phyloP scores from a whole-genome alignment of 2,888 invertebrate genomes.

The Xylota sylvarum region DNA sequence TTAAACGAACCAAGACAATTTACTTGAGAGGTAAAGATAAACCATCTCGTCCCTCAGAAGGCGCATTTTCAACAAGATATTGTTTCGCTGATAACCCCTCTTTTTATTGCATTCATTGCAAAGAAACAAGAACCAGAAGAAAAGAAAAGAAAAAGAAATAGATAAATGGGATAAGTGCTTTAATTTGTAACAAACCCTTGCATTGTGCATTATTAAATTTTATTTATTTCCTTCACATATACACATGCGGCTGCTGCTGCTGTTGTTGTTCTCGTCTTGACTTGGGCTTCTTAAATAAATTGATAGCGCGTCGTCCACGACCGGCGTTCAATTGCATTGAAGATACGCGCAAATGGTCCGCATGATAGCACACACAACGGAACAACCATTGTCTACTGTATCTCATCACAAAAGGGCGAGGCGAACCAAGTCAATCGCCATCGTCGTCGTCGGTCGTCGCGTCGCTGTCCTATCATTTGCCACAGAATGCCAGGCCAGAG shows the following conservation, averaged over 20 bases:
- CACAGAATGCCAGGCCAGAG: not conserved
- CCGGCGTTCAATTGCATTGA: slow-evolving; percentile 51
- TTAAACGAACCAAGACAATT: slow-evolving; percentile 62
- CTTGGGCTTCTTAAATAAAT: slow-evolving; percentile 47
- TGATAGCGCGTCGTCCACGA: slow-evolving; percentile 59
- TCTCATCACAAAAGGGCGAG: slow-evolving; percentile 63
- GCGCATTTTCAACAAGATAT: not conserved
- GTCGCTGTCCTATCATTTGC: slow-evolving; percentile 28
- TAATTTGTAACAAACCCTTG: slow-evolving; percentile 69
- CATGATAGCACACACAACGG: slow-evolving; percentile 9
- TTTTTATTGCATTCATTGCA: not conserved
- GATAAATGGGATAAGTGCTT: slow-evolving; percentile 72
- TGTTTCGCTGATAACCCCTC: slow-evolving; percentile 45
- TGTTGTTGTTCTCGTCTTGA: not conserved
- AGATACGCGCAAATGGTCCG: slow-evolving; percentile 37
- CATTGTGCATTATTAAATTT: slow-evolving; percentile 67
- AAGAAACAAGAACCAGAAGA: not conserved
- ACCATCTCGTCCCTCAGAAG: slow-evolving; percentile 14
- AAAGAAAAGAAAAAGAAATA: slow-evolving; percentile 19
- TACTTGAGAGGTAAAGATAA: slow-evolving; percentile 46
- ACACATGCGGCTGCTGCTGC: not conserved
- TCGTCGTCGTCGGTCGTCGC: not conserved
- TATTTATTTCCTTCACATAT: slow-evolving; percentile 34
- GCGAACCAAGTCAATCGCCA: slow-evolving; percentile 47
- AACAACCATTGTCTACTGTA: not conserved